Conservation (phyloP, 35 echinoderm and acorn worm genomes). For the Ophioderma brevispina region DNA sequence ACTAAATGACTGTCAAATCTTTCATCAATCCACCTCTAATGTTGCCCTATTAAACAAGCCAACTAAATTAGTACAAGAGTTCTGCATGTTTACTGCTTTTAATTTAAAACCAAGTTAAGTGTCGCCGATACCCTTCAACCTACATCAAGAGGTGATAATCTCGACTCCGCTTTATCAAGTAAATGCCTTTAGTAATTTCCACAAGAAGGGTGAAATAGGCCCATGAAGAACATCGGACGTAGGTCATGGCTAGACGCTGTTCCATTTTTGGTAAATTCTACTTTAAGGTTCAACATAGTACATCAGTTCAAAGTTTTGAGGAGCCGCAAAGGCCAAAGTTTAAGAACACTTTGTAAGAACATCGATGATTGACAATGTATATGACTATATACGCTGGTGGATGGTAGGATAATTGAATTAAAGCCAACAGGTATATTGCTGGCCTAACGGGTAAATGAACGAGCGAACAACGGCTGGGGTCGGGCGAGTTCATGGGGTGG, state of each 20-base stretch:
- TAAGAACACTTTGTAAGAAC: not conserved
- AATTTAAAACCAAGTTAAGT: not conserved
- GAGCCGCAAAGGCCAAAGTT: not conserved
- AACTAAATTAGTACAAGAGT: not conserved
- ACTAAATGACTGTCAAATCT: not conserved
- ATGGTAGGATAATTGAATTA: not conserved
- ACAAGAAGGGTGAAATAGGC: not conserved
- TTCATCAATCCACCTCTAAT: not conserved
- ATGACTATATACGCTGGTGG: not conserved
- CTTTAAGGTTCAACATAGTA: not conserved
- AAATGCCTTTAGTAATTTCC: slow-evolving; percentile 2
- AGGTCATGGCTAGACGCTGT: too few species aligned
- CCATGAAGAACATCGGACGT: too few species aligned
- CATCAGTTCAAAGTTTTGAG: not conserved
- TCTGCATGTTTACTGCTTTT: not conserved
- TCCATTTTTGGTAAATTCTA: too few species aligned
- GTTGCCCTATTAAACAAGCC: not conserved
- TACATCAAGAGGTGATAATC: not conserved
- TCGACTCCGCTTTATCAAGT: not conserved
- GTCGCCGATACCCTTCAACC: not conserved
- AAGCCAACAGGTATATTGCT: not conserved
- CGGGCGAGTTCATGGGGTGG: not conserved
- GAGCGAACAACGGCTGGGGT: not conserved
- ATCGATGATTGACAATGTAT: not conserved
- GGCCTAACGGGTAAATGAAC: not conserved